A percentile compares a stretch with the other conserved stretches of the same genome.
Conservation (phyloP, 2,888 invertebrate genomes). For the Ommatoiulus sabulosus region DNA sequence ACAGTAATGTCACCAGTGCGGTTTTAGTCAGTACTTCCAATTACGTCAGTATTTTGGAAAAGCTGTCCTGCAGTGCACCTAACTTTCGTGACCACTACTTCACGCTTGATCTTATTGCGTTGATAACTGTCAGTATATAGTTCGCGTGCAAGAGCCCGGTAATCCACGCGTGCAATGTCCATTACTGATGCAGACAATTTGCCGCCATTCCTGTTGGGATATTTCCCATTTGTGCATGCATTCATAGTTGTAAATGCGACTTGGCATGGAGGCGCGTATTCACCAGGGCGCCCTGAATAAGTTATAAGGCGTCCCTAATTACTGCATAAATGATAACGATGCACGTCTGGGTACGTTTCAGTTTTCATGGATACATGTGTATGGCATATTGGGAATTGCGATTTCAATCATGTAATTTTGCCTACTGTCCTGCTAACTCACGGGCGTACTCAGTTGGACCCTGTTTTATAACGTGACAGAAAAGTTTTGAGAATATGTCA, state of each 20-base stretch:
- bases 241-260: neutral
- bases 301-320: slow-evolving; percentile 16
- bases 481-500: no score
- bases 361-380: neutral
- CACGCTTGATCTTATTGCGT: neutral
- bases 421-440: no score
- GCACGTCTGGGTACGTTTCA: neutral
- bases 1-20: no score
- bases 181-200: neutral
- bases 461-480: no score
- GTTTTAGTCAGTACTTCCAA: no score
- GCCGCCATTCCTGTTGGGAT: neutral
- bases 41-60: neutral
- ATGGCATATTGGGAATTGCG: neutral
- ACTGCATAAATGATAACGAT: slow-evolving; percentile 26
- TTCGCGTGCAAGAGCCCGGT: neutral
- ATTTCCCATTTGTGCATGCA: neutral
- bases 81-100: no score
- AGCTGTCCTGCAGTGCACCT: no score
- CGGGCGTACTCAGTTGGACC: no score
- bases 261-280: neutral
- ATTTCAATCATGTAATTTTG: neutral
- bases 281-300: neutral
- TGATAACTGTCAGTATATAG: no score
- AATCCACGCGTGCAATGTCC: slow-evolving; percentile 3